A percentile compares a stretch with the other conserved stretches of the same genome.
These are phyloP conservation scores for Gadus chalcogrammus DNA, from an alignment of 2,113 vertebrate species.

Conservation along the genomic window DNA sequence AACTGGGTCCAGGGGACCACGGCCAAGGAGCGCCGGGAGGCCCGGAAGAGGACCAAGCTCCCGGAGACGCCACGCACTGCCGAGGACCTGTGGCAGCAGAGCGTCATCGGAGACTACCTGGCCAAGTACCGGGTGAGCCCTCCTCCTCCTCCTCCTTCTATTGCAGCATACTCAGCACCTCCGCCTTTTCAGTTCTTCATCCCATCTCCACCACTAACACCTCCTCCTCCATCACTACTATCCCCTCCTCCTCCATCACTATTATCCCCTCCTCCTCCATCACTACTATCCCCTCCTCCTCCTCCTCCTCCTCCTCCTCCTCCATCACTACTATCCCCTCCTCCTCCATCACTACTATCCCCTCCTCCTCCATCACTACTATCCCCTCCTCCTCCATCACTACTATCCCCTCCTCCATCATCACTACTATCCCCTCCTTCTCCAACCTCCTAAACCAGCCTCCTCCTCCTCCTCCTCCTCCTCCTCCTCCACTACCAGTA, in stretches of 20 bases:
- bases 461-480: not conserved
- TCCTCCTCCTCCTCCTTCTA: not conserved
- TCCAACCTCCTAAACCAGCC: no score
- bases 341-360: no score
- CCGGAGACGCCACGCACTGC: constrained; percentile 76
- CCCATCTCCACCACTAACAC: not conserved
- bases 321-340: no score
- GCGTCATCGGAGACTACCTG: constrained; percentile 75
- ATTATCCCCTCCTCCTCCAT: no score
- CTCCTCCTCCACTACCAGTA: not conserved
- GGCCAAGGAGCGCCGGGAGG: constrained; percentile 59
- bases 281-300: no score
- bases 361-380: not conserved
- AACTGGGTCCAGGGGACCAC: constrained; percentile 43
- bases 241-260: no score
- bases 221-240: no score
- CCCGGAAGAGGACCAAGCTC: constrained; percentile 62
- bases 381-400: not conserved
- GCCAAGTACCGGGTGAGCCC: constrained; percentile 72
- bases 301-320: no score
- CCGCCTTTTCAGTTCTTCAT: not conserved
- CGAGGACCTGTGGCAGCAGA: constrained; percentile 78
- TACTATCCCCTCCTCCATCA: no score
- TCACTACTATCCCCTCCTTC: not conserved
- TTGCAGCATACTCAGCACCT: not conserved